Base-by-base conservation (phyloP, 1,140 invertebrate species). In the Ladona fulva region DNA sequence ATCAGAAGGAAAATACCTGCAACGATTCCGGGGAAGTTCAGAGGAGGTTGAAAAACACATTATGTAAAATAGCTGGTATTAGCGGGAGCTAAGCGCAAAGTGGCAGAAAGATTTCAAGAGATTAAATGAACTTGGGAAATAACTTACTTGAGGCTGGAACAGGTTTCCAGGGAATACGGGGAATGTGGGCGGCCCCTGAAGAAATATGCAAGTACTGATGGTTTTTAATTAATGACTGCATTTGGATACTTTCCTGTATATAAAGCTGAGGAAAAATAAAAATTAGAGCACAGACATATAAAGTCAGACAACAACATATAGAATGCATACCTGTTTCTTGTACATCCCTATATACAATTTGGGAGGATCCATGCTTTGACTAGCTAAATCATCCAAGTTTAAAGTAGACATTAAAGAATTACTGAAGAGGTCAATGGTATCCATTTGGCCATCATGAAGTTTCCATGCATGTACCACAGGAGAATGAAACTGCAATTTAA, bases 391-490 rank as follows among this genome's bases (percentile, higher is more conserved):
- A 78, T 77, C 66, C 8, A 86, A 84, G 1, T 84, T 81, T 19
- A 85, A 82, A 79, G 83, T 85, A 0, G 86, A 80, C 80, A 85
- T 87, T 74, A 87, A 85, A 37, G 88, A 85, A 66, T 85, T 85
- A 78, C 89, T 87, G 81, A 96, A 95, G 74, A 97, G 86, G 87
- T 96, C 92, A 42, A 98, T 86, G 79, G 87, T 82, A 79, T 91
- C 85, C 24, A 97, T 81, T 73, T 88, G 83, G 8, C 89, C 89
- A 24, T 85, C 82, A 80, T 90, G 87, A 75, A 94, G 87, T 42
- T 90, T 86, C 95, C 95, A 97, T 76, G 93, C 91, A 82, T 91
- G 90, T 0, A 95, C 93, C 80, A 98, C 92, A 0, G 96, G 95
- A 74, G 91, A 90, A 78, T 91, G 87, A 82, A 97, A 92, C 91